Conservation (phyloP, 1,140 invertebrate species). For the Tenebrio molitor region DNA sequence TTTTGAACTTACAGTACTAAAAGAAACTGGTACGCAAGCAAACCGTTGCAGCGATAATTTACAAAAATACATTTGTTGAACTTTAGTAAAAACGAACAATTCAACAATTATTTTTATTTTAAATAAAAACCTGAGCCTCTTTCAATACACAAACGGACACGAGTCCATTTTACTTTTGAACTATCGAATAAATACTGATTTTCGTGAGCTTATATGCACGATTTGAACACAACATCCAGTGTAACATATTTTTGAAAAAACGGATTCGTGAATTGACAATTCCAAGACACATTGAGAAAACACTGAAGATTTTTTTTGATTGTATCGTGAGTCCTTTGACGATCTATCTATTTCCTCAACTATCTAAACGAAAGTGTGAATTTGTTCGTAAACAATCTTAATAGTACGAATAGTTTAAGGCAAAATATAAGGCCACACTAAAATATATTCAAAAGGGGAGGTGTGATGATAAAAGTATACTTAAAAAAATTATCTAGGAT, state of each 20-base stretch:
- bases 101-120: background rate
- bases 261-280: slow-evolving; percentile 39
- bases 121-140: slow-evolving; percentile 39
- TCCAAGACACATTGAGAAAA: slow-evolving; percentile 31
- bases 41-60: slow-evolving; percentile 7
- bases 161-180: slow-evolving; percentile 31
- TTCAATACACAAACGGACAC: slow-evolving; percentile 35
- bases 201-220: slow-evolving; percentile 34
- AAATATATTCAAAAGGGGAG: background rate
- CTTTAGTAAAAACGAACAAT: background rate
- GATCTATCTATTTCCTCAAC: slow-evolving; percentile 1
- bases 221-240: slow-evolving; percentile 32
- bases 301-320: slow-evolving; percentile 12
- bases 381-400: slow-evolving; percentile 10
- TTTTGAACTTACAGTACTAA: background rate
- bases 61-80: slow-evolving; percentile 36
- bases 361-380: slow-evolving; percentile 21
- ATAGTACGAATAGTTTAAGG: slow-evolving; percentile 27
- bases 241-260: slow-evolving; percentile 22
- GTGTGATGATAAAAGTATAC: background rate
- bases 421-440: slow-evolving; percentile 43
- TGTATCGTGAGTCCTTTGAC: slow-evolving; percentile 25
- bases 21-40: slow-evolving; percentile 16
- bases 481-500: slow-evolving; percentile 24
- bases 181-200: slow-evolving; percentile 31